These are phyloP conservation scores for Drosophila leontia DNA, from an alignment of 1,140 invertebrate species.

Conservation along the genomic window DNA sequence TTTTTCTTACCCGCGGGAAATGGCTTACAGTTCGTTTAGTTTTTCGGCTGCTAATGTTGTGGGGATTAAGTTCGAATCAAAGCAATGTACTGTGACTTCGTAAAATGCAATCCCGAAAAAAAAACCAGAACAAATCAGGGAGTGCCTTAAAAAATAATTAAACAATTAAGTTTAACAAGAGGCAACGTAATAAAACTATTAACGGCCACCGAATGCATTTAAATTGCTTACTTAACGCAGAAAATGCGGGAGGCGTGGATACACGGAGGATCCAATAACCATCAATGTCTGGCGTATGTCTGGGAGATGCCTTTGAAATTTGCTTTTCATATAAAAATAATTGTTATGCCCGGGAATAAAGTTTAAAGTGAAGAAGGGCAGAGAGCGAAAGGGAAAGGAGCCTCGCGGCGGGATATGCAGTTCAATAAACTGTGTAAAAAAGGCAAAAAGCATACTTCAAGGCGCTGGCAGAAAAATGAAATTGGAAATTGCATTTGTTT, in stretches of 20 bases:
- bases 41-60: constrained; percentile 66
- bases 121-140: neutral
- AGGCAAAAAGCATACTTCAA: constrained; percentile 60
- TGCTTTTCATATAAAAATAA: constrained; percentile 53
- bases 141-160: constrained; percentile 72
- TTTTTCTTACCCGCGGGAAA: constrained; percentile 34
- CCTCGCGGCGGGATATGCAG: constrained; percentile 44
- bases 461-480: constrained; percentile 51
- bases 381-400: constrained; percentile 10
- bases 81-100: constrained; percentile 78
- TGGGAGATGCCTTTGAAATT: constrained; percentile 54
- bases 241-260: constrained; percentile 28
- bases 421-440: constrained; percentile 70
- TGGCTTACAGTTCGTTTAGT: constrained; percentile 77
- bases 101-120: constrained; percentile 60
- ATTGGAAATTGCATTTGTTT: constrained; percentile 69
- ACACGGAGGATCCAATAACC: constrained; percentile 41
- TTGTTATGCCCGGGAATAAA: constrained; percentile 52
- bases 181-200: constrained; percentile 74
- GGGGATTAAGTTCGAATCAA: constrained; percentile 81
- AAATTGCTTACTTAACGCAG: constrained; percentile 67
- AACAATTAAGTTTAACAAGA: constrained; percentile 70
- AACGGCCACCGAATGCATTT: constrained; percentile 73
- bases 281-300: constrained; percentile 49
- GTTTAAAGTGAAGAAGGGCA: constrained; percentile 29